Evolutionary conservation across 2,888 invertebrate species (phyloP).

Genomic region (Tenodera sinensis): DNA sequence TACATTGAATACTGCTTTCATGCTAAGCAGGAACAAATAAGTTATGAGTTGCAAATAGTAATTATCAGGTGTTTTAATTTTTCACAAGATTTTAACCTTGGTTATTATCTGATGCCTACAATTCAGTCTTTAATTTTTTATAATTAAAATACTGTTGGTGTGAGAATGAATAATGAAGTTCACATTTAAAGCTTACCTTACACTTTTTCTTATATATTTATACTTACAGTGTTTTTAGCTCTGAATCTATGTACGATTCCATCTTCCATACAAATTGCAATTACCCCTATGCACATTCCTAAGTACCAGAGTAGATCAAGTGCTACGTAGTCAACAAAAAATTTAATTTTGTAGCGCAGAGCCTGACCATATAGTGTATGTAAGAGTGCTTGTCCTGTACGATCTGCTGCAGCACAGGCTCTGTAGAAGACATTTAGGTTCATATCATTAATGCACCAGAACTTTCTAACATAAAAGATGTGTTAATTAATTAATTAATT

Average conservation of each 20-base stretch:
- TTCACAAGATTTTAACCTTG: too few species aligned
- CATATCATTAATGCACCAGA: background rate
- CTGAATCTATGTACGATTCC: conserved; percentile 65
- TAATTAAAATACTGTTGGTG: too few species aligned
- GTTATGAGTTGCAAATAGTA: too few species aligned
- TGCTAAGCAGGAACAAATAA: too few species aligned
- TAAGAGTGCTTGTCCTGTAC: conserved; percentile 66
- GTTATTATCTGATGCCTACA: too few species aligned
- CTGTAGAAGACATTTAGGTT: conserved; percentile 32
- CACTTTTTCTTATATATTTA: too few species aligned
- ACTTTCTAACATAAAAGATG: too few species aligned
- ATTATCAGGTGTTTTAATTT: too few species aligned
- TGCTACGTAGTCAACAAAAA: conserved; percentile 69
- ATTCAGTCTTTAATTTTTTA: too few species aligned
- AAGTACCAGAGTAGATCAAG: conserved; percentile 65
- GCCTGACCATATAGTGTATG: conserved; percentile 69
- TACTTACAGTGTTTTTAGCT: conserved; percentile 38
- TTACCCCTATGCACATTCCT: conserved; percentile 58
- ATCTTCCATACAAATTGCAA: conserved; percentile 65
- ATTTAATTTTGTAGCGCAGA: conserved; percentile 63
- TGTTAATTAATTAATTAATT: too few species aligned
- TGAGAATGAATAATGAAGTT: background rate
- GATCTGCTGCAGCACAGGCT: conserved; percentile 65
- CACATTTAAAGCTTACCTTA: background rate
- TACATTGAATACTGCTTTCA: too few species aligned